These are phyloP conservation scores for Allophyes oxyacanthae DNA, from an alignment of 2,888 invertebrate genomes.

Conservation along the genomic window DNA sequence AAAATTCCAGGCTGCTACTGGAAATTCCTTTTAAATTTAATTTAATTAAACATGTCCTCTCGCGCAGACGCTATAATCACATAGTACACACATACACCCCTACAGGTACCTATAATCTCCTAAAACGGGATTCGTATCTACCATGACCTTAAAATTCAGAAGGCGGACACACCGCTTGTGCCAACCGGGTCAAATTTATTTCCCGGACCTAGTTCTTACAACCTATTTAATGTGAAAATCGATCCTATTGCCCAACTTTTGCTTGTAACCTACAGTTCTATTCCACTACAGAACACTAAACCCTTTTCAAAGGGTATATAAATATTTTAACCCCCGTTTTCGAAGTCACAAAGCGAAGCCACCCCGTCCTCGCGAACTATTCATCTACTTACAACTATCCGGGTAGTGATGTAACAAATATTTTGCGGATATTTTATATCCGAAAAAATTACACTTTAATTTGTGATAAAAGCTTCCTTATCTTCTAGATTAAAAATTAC, in stretches of 20 bases:
- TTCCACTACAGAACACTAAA: not conserved
- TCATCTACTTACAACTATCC: slow-evolving; percentile 32
- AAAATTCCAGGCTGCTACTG: too few species aligned
- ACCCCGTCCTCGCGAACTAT: slow-evolving; percentile 23
- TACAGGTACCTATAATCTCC: too few species aligned
- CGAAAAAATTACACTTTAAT: not conserved
- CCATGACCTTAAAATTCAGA: too few species aligned
- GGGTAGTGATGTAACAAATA: slow-evolving; percentile 18
- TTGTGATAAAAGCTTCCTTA: too few species aligned
- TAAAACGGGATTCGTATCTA: too few species aligned
- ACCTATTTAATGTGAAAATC: slow-evolving; percentile 4
- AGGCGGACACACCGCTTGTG: too few species aligned
- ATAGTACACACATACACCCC: too few species aligned
- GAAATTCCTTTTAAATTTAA: too few species aligned
- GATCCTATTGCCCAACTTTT: slow-evolving; percentile 23
- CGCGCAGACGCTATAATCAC: too few species aligned
- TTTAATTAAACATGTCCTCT: too few species aligned
- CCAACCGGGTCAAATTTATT: too few species aligned
- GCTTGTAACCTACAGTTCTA: slow-evolving; percentile 8
- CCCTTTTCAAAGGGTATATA: slow-evolving; percentile 19
- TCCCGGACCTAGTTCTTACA: slow-evolving; percentile 3
- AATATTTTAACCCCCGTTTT: slow-evolving; percentile 39
- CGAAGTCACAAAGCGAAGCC: slow-evolving; percentile 25
- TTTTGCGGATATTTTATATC: slow-evolving; percentile 8
- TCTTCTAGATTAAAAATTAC: too few species aligned